Evolutionary conservation across 1,140 invertebrate species (phyloP).

Genomic region (Bombus soroeensis): DNA sequence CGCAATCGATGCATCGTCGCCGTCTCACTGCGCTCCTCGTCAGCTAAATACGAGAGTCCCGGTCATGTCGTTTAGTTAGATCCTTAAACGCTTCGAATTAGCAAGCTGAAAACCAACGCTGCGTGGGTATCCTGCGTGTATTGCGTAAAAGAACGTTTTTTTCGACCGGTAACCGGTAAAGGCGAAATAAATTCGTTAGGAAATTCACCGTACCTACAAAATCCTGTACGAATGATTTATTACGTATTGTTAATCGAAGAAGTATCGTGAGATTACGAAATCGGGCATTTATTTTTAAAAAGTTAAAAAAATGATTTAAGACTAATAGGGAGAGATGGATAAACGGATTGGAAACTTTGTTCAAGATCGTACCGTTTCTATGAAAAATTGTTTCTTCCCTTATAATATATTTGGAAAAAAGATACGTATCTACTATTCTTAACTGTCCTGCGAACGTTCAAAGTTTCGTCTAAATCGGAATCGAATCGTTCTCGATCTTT

Average conservation of each 20-base stretch:
- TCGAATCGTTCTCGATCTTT: too few species aligned
- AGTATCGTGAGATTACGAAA: not conserved
- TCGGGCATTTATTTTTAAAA: not conserved
- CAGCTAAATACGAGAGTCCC: slow-evolving; percentile 39
- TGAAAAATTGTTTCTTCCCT: not conserved
- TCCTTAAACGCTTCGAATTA: slow-evolving; percentile 34
- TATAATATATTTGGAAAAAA: too few species aligned
- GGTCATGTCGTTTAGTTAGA: not conserved
- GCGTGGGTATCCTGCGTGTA: not conserved
- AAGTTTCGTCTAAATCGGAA: too few species aligned
- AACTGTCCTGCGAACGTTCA: too few species aligned
- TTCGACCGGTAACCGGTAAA: not conserved
- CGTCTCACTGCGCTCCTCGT: slow-evolving; percentile 20
- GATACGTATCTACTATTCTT: too few species aligned
- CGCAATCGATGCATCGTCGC: slow-evolving; percentile 40
- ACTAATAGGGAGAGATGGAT: not conserved
- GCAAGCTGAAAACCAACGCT: slow-evolving; percentile 44
- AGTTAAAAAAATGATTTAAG: too few species aligned
- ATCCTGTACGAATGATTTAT: not conserved
- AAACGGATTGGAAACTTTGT: not conserved
- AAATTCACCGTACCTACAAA: not conserved
- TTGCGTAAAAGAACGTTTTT: not conserved
- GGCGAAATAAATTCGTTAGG: not conserved
- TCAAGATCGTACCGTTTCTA: too few species aligned
- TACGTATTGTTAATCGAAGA: not conserved